Percentiles rank a stretch among this genome's conserved stretches.
phyloP scores from a whole-genome alignment of 2,888 invertebrate genomes.

The Gerris lacustris region DNA sequence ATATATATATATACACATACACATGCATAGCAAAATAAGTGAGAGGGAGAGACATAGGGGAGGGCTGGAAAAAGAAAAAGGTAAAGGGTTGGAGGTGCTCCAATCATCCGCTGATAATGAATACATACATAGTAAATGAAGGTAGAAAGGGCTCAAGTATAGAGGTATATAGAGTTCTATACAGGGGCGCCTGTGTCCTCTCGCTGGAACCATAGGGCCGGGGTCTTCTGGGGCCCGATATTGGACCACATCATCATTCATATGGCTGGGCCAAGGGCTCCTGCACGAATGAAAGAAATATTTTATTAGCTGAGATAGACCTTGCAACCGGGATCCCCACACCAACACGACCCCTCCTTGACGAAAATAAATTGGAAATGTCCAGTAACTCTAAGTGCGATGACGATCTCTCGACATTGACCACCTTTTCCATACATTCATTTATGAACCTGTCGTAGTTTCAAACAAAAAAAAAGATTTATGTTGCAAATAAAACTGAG shows the following conservation, averaged over 20 bases:
- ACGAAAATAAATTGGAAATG: slow-evolving; percentile 5
- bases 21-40: too few relatives aligned
- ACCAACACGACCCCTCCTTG: neutral
- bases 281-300: neutral
- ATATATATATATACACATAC: too few relatives aligned
- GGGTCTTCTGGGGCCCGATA: neutral
- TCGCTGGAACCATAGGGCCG: too few relatives aligned
- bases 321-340: neutral
- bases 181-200: too few relatives aligned
- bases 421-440: too few relatives aligned
- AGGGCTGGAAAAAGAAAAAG: neutral
- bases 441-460: too few relatives aligned
- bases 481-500: too few relatives aligned
- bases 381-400: neutral
- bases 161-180: too few relatives aligned
- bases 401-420: neutral
- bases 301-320: slow-evolving; percentile 1
- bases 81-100: neutral
- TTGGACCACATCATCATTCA: slow-evolving; percentile 3
- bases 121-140: slow-evolving; percentile 1
- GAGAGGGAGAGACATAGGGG: too few relatives aligned
- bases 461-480: too few relatives aligned
- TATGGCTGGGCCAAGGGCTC: neutral
- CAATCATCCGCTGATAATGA: slow-evolving; percentile 1
- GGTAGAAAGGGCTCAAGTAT: neutral